Evolutionary conservation across 2,888 invertebrate genomes (phyloP).

Genomic region (Cantharis lateralis): DNA sequence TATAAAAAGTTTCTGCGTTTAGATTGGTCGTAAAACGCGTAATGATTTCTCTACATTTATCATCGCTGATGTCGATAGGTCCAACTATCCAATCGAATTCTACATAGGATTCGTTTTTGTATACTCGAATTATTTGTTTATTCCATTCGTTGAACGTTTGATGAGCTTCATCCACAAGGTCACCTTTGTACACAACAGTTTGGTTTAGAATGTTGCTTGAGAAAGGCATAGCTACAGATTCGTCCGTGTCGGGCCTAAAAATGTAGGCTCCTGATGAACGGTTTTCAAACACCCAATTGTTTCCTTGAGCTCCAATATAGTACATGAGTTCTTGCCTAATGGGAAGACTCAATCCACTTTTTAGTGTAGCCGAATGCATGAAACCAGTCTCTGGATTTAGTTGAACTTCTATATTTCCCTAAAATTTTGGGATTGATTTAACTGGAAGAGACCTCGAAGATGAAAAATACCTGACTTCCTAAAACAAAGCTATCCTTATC

Average conservation of each 20-base stretch:
- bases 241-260: slow-evolving; percentile 63
- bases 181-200: slow-evolving; percentile 50
- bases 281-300: slow-evolving; percentile 55
- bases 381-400: slow-evolving; percentile 55
- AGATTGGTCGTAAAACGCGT: slow-evolving; percentile 66
- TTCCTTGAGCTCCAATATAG: slow-evolving; percentile 64
- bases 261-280: slow-evolving; percentile 74
- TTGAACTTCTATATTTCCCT: slow-evolving; percentile 48
- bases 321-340: slow-evolving; percentile 71
- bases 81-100: slow-evolving; percentile 70
- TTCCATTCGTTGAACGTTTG: slow-evolving; percentile 67
- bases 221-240: slow-evolving; percentile 41
- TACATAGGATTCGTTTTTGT: slow-evolving; percentile 56
- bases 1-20: slow-evolving; percentile 66
- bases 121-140: slow-evolving; percentile 64
- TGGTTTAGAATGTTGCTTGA: slow-evolving; percentile 39
- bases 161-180: slow-evolving; percentile 64
- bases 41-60: slow-evolving; percentile 72
- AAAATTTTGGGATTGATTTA: neutral
- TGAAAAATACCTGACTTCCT: neutral
- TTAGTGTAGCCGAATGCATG: slow-evolving; percentile 57
- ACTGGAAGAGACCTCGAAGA: too few species aligned
- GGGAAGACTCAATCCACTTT: slow-evolving; percentile 49
- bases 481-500: neutral
- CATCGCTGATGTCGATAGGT: slow-evolving; percentile 61